Evolutionary conservation across 1,140 invertebrate species (phyloP), one percentile per base, ranked within the genome.

Genomic region (Panulirus ornatus): DNA sequence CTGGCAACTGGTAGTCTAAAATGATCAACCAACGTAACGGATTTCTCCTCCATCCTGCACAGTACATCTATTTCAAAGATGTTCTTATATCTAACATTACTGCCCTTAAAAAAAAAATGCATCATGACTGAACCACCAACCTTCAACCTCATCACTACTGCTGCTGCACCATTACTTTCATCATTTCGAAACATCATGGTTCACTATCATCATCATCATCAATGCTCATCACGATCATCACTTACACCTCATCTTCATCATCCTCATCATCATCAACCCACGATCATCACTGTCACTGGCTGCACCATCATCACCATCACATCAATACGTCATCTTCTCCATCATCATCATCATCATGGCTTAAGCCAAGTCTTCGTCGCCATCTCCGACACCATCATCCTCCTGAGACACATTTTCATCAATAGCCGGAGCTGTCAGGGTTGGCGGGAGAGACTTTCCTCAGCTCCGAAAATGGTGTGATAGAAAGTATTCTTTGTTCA

Each of bases 401-500:
- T 34, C 73, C 22, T 38, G 8, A 27, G 38, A 38, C 73, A 44
- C 73, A 76, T 76, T 76, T 76, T 42, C 73, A 76, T 76, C 73
- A 76, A 34, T 76, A 76, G 5, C 27, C 36, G 44, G 44, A 47
- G 5, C 5, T 40, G 73, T 76, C 73, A 76, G 73, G 34, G 38
- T 34, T 76, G 73, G 34, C 73, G 73, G 42, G 73, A 47, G 44
- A 22, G 40, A 42, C 27, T 71, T 73, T 38, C 79, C 27, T 34
- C 30, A 8, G 22, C 63, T 19, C 66, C 44, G 8, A 88, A 88
- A 63, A 79, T 44, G 54, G 75, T 42, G 38, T 36, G 54, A 79
- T 79, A 63, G 47, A 88, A 81, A 63, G 76, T 47, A 38, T 66
- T 79, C 85, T 79, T 88, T 88, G 85, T 88, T 88, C 54, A 44